Evolutionary conservation across 2,888 invertebrate genomes (phyloP).

Genomic region (Athalia circularis): DNA sequence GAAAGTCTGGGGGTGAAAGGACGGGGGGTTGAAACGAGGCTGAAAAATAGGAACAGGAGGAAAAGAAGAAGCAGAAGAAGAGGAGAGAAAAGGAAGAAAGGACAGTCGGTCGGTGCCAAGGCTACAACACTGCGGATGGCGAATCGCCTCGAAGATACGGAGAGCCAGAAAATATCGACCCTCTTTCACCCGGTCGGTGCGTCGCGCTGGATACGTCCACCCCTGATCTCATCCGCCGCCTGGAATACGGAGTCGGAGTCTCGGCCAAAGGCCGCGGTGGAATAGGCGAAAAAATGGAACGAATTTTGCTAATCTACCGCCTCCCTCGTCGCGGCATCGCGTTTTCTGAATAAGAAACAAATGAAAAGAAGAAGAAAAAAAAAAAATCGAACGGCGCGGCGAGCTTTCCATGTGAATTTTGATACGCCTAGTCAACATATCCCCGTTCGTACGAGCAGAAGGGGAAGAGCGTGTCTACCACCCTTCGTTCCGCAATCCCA

Average conservation of each 20-base stretch:
- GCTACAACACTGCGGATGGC: constrained; percentile 49
- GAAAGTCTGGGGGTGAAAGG: neutral
- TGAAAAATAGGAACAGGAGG: neutral
- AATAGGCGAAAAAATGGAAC: too few species aligned
- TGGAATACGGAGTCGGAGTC: neutral
- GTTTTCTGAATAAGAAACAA: neutral
- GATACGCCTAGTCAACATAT: neutral
- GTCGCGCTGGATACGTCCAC: neutral
- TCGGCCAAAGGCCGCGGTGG: neutral
- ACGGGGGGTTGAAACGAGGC: neutral
- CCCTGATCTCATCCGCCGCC: too few species aligned
- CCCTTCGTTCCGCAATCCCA: neutral
- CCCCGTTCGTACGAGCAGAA: too few species aligned
- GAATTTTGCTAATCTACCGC: too few species aligned
- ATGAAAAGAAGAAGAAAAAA: neutral
- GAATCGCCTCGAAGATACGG: constrained; percentile 64
- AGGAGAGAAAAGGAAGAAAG: neutral
- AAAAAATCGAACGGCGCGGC: too few species aligned
- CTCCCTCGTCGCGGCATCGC: too few species aligned
- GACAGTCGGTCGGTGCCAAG: neutral
- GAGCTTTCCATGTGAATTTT: too few species aligned
- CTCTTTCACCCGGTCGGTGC: neutral
- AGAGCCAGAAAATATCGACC: constrained; percentile 62
- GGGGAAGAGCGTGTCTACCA: too few species aligned
- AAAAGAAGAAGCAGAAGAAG: neutral